Evolutionary conservation across 2,797 vertebrate genomes (phyloP), one percentile per base, ranked within the genome.

Genomic region (Anguilla pacifica): DNA sequence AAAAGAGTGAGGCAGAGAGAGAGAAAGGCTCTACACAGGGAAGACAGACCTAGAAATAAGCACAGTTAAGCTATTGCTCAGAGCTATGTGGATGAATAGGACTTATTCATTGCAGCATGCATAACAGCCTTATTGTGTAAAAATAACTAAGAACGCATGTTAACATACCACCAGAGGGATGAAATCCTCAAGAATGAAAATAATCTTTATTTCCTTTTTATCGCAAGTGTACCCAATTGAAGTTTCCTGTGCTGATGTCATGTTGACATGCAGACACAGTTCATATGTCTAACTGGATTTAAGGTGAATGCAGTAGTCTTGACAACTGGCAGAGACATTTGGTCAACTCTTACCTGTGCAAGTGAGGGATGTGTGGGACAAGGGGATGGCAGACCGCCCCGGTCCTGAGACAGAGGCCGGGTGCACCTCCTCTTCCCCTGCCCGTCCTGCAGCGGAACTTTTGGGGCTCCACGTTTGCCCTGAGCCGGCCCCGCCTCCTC

Each of bases 351-450:
- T 92, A 95, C 95, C 94, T 87, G 91, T 67, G 88, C 74, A 53
- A 83, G 61, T 39, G 39, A 79, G 28, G 88, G 90, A 28, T 89
- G 86, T 51, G 86, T 79, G 83, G 85, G 88, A 61, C 72, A 89
- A 72, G 90, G 93, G 85, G 94, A 91, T 3, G 92, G 90, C 86
- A 92, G 64, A 0, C 85, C 87, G 11, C 91, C 92, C 17, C 94
- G 92, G 89, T 95, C 93, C 88, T 95, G 90, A 15, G 93, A 93
- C 72, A 87, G 88, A 0, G 94, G 91, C 88, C 94, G 92, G 28
- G 92, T 92, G 90, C 94, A 96, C 31, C 93, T 95, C 88, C 94
- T 96, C 90, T 95, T 95, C 31, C 93, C 91, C 28, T 70, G 86
- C 0, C 95, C 94, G 0, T 93, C 94, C 85, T 90, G 95, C 85